phyloP scores from a whole-genome alignment of 2,113 vertebrate genomes.

The Tetrao urogallus region DNA sequence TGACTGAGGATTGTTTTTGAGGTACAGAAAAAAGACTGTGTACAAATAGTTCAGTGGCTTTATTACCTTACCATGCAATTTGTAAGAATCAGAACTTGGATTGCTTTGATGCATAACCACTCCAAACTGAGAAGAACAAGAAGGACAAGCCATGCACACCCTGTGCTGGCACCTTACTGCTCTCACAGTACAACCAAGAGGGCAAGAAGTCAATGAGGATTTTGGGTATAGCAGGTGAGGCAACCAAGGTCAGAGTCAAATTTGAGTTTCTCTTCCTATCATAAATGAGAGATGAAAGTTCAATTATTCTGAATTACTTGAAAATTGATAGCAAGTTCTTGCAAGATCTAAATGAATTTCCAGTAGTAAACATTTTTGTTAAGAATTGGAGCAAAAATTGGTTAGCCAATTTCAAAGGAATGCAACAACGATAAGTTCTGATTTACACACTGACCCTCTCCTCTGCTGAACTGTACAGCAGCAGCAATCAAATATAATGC shows the following conservation, averaged over 20 bases:
- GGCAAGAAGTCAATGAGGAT: conserved; percentile 11
- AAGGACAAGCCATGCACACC: not conserved
- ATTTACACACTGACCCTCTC: not conserved
- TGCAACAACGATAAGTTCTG: not conserved
- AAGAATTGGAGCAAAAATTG: not conserved
- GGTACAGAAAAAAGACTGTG: not conserved
- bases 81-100: not conserved
- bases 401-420: not conserved
- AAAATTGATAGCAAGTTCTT: not conserved
- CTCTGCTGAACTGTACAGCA: not conserved
- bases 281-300: not conserved
- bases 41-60: not conserved
- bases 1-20: not conserved
- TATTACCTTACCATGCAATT: not conserved
- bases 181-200: not conserved
- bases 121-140: not conserved
- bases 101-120: not conserved
- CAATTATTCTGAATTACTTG: not conserved
- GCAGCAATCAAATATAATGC: not conserved
- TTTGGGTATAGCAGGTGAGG: not conserved
- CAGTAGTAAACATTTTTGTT: not conserved
- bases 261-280: not conserved
- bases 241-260: not conserved
- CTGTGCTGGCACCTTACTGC: not conserved
- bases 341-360: not conserved